Evolutionary conservation across 2,888 invertebrate species (phyloP).

Genomic region (Gymnocheta viridis): DNA sequence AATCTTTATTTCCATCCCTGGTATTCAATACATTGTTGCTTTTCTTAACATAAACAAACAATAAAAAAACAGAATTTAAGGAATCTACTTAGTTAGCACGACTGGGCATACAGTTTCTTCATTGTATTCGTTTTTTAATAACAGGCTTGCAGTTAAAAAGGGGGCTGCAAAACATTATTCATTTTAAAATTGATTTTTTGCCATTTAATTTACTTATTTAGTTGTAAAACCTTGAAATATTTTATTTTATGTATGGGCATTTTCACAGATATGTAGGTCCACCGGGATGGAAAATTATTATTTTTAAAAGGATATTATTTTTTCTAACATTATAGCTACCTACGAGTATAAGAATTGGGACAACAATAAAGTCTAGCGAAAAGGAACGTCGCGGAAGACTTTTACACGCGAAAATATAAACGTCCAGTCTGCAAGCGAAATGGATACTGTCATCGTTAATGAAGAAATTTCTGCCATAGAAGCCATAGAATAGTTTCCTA

Average conservation of each 20-base stretch:
- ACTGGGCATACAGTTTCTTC: constrained; percentile 56
- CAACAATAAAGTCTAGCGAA: too few relatives aligned
- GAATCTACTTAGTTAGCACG: constrained; percentile 3
- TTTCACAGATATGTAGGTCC: too few relatives aligned
- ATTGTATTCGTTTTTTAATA: constrained; percentile 55
- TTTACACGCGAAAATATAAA: too few relatives aligned
- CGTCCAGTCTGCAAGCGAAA: too few relatives aligned
- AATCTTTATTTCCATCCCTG: constrained; percentile 6
- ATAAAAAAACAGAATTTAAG: constrained; percentile 1
- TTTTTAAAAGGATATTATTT: too few relatives aligned
- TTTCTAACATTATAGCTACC: too few relatives aligned
- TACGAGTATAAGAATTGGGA: too few relatives aligned
- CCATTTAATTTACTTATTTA: not conserved
- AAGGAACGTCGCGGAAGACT: too few relatives aligned
- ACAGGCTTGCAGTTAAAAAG: constrained; percentile 61
- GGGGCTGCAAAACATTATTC: constrained; percentile 26
- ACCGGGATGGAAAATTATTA: too few relatives aligned
- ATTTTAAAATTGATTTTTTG: constrained; percentile 1
- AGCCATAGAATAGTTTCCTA: too few relatives aligned
- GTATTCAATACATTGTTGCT: not conserved
- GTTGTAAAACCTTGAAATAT: not conserved
- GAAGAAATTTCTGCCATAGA: too few relatives aligned
- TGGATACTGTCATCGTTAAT: too few relatives aligned
- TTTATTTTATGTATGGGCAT: constrained; percentile 34
- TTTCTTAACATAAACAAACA: not conserved